Conservation (phyloP, 2,113 vertebrate species). For the Diadophis punctatus region DNA sequence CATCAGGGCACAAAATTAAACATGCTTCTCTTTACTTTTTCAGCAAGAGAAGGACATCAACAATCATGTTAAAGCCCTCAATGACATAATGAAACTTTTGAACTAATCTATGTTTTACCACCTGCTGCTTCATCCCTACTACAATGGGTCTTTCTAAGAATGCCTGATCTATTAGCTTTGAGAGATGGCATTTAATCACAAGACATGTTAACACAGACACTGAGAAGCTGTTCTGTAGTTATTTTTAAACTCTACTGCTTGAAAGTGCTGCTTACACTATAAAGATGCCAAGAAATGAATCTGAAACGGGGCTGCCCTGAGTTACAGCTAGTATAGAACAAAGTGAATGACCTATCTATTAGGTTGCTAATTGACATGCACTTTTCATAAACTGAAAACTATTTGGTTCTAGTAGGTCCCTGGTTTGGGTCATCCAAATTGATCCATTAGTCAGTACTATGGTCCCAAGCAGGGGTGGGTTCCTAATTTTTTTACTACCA, state of each 20-base stretch:
- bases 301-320: not conserved
- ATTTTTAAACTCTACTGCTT: not conserved
- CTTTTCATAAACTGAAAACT: not conserved
- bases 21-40: not conserved
- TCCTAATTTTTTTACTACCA: too few relatives aligned
- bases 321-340: not conserved
- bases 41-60: not conserved
- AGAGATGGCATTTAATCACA: not conserved
- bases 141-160: not conserved
- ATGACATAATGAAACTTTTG: not conserved
- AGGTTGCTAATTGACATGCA: not conserved
- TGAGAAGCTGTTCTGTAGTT: not conserved
- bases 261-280: not conserved
- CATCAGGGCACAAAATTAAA: not conserved
- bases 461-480: too few relatives aligned
- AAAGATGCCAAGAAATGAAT: not conserved
- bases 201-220: not conserved
- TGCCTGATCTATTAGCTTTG: not conserved
- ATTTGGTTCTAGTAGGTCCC: not conserved
- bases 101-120: not conserved
- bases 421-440: not conserved
- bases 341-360: not conserved
- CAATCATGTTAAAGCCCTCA: not conserved
- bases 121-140: not conserved
- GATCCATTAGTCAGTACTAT: not conserved